Base-by-base conservation (phyloP, 2,888 invertebrate species). In the Agrotis ipsilon region DNA sequence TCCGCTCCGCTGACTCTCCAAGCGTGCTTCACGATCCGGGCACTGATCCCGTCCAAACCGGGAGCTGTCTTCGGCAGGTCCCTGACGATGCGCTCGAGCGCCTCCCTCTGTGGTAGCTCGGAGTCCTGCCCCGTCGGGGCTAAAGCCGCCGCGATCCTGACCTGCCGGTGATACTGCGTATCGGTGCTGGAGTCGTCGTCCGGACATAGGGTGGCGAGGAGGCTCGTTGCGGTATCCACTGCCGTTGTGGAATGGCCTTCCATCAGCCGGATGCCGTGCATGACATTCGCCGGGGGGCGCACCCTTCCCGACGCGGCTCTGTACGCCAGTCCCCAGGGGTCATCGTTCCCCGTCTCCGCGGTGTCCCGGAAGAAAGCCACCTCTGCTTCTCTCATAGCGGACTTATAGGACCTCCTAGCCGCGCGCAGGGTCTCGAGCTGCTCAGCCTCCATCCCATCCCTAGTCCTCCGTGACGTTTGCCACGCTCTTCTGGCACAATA, bases 281-380 rank as follows among this genome's bases (percentile, higher is more conserved):
- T 19, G 0, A 86, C 68, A 27, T 82, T 84, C 0, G 55, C 9
- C 1, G 82, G 84, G 0, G 85, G 80, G 9, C 83, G 80, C 4
- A 49, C 43, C 3, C 79, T 61, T 11, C 85, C 84, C 18, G 67
- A 61, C 0, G 86, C 84, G 2, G 55, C 77, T 1, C 85, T 60
- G 9, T 87, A 85, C 0, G 87, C 85, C 0, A 79, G n/a, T 1
- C 76, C 80, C 80, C 82, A 80, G 0, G 76, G 78, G 24, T 82
- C 80, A 1, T 49, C 63, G 45, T 74, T 74, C 0, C 66, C 69
- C 0, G 52, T 16, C 1, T 70, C 70, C 2, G 74, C 62, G 0
- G 67, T 21, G 18, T 6, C 14, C 0, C 72, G 52, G 11, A 55
- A 70, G 19, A n/a, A 45, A 0, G 21, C 19, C 0, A 51, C 0